Evolutionary conservation across 1,140 invertebrate species (phyloP).

Genomic region (Belonocnema kinseyi): DNA sequence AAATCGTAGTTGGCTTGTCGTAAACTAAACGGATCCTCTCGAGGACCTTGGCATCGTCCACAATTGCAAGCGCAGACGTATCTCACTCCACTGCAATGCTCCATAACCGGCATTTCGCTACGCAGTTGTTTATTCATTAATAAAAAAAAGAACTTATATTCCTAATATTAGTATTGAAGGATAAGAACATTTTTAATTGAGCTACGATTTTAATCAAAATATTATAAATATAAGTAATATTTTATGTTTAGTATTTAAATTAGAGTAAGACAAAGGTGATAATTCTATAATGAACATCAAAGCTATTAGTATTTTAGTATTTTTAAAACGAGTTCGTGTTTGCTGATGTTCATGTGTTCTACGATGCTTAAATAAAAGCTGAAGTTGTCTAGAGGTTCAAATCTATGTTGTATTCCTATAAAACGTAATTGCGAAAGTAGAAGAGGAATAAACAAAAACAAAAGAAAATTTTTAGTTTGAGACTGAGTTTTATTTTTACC

Average conservation of each 20-base stretch:
- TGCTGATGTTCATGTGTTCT: no score
- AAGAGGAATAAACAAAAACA: neutral
- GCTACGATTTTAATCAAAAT: neutral
- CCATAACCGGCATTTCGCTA: constrained; percentile 73
- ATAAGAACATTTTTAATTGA: neutral
- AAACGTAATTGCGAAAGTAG: neutral
- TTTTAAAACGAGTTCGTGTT: no score
- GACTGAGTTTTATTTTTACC: neutral
- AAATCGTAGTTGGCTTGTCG: constrained; percentile 91
- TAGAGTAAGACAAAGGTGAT: no score
- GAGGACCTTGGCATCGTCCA: constrained; percentile 86
- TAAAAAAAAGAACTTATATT: no score
- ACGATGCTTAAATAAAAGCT: no score
- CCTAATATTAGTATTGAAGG: no score
- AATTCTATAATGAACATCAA: no score
- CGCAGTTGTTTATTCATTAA: constrained; percentile 23
- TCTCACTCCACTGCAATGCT: constrained; percentile 87
- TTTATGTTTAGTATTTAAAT: no score
- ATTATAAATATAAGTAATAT: no score
- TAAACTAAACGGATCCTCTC: constrained; percentile 93
- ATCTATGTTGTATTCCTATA: constrained; percentile 27
- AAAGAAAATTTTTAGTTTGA: neutral
- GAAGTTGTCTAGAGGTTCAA: no score
- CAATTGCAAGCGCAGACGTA: constrained; percentile 94
- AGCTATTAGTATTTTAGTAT: no score